phyloP scores from a whole-genome alignment of 1,140 invertebrate species.

The Hirudo medicinalis region DNA sequence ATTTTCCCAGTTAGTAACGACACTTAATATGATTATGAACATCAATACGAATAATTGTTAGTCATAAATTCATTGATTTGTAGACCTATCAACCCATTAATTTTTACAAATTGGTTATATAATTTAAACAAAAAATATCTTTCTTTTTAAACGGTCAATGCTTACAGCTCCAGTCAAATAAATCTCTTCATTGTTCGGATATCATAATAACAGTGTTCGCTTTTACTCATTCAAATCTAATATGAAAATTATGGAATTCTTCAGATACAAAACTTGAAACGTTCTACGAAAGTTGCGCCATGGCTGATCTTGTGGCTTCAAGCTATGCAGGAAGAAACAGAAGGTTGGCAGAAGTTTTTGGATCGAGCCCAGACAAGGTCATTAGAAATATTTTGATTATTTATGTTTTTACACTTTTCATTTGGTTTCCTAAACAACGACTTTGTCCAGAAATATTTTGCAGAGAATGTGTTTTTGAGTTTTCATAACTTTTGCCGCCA shows the following conservation, averaged over 20 bases:
- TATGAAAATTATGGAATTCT: not conserved
- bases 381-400: too few relatives aligned
- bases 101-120: not conserved
- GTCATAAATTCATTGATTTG: too few relatives aligned
- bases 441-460: too few relatives aligned
- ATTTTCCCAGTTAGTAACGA: constrained; percentile 27
- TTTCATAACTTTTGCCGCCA: too few relatives aligned
- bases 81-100: not conserved
- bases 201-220: not conserved
- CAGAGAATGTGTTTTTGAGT: too few relatives aligned
- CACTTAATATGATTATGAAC: too few relatives aligned
- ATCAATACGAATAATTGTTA: too few relatives aligned
- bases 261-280: not conserved
- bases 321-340: not conserved
- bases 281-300: constrained; percentile 7
- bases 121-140: not conserved
- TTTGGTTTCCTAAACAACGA: too few relatives aligned
- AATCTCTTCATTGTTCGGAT: not conserved
- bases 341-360: not conserved
- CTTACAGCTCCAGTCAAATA: not conserved
- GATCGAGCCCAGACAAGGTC: too few relatives aligned
- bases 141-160: not conserved
- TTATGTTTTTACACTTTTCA: too few relatives aligned
- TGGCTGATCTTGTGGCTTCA: constrained; percentile 5
- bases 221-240: not conserved